Percentiles rank a stretch among this genome's conserved stretches.
Conservation (phyloP, 2,797 vertebrate species). For the Mus caroli region DNA sequence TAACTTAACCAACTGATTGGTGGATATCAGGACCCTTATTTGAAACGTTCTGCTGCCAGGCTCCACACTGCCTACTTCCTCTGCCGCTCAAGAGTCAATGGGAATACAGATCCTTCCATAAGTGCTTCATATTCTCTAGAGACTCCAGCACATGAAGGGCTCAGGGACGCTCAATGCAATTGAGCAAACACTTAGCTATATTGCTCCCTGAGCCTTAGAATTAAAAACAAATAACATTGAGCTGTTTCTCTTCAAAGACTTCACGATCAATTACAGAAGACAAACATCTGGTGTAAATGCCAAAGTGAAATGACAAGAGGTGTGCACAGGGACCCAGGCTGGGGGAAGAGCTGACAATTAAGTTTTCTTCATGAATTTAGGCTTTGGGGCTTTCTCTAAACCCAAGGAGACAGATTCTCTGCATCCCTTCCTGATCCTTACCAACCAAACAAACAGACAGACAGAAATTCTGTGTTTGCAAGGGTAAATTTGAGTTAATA, state of each 20-base stretch:
- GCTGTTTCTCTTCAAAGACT: background rate
- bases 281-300: conserved; percentile 32
- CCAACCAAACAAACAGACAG: background rate
- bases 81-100: background rate
- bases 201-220: conserved; percentile 15
- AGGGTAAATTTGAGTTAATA: background rate
- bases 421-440: background rate
- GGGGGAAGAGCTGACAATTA: background rate
- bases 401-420: background rate
- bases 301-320: background rate
- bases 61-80: background rate
- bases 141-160: background rate
- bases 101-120: background rate
- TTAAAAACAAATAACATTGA: conserved; percentile 53
- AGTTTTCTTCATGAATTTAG: background rate
- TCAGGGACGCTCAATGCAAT: background rate
- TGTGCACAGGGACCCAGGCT: background rate
- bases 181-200: background rate
- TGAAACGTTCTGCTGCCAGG: background rate
- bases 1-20: background rate
- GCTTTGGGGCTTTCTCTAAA: background rate
- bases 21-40: background rate
- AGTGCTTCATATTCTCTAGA: background rate
- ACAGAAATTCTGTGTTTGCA: background rate
- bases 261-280: conserved; percentile 1